Evolutionary conservation across 1,140 invertebrate species (phyloP).

Genomic region (Dreissena rostriformis): DNA sequence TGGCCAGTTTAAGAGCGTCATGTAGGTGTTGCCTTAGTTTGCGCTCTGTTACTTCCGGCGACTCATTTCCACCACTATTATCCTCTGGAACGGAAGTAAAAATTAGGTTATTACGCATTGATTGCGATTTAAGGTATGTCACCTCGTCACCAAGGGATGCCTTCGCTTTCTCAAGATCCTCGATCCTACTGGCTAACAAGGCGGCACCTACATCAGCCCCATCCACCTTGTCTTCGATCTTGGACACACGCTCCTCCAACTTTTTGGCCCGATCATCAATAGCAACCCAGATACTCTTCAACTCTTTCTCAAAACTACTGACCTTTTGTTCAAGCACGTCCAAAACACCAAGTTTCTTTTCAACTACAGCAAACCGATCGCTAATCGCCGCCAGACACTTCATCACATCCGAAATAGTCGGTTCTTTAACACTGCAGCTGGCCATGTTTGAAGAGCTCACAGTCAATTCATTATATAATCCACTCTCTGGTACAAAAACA

Average conservation of each 20-base stretch:
- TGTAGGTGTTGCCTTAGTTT: conserved; percentile 2
- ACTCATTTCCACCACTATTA: conserved; percentile 2
- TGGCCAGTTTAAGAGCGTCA: not conserved
- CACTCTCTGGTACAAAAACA: no score
- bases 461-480: no score
- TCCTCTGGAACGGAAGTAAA: conserved; percentile 13
- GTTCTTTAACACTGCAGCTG: not conserved
- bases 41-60: not conserved
- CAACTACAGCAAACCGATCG: not conserved
- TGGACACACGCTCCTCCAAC: conserved; percentile 7
- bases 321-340: conserved; percentile 9
- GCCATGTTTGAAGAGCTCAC: not conserved
- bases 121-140: conserved; percentile 20
- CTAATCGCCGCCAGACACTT: conserved; percentile 3
- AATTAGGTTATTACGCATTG: not conserved
- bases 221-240: conserved; percentile 10
- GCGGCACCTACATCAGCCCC: conserved; percentile 3
- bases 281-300: conserved; percentile 22
- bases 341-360: conserved; percentile 1
- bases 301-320: conserved; percentile 15
- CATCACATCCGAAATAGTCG: not conserved
- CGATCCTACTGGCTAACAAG: not conserved
- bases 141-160: conserved; percentile 2
- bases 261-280: conserved; percentile 9
- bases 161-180: conserved; percentile 9